A percentile compares a stretch with the other conserved stretches of the same genome.
Evolutionary conservation across 2,797 vertebrate species (phyloP).

Genomic region (Gymnocypris eckloni): DNA sequence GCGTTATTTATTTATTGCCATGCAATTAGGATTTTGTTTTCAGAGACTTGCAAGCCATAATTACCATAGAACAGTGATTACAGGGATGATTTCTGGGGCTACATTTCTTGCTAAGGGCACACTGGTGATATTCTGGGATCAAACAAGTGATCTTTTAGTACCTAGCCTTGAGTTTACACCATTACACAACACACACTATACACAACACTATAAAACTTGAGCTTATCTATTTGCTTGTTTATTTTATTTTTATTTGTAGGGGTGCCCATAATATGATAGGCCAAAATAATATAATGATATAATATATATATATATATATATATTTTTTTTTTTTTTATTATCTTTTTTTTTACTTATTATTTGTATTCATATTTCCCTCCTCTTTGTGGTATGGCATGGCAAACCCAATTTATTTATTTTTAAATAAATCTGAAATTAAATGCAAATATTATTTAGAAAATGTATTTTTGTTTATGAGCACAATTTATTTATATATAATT

Average conservation of each 20-base stretch:
- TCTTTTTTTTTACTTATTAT: too few species aligned
- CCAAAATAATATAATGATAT: too few species aligned
- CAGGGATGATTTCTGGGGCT: not conserved
- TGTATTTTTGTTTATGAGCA: not conserved
- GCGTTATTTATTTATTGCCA: not conserved
- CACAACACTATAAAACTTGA: not conserved
- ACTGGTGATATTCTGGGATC: not conserved
- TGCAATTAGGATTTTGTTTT: not conserved
- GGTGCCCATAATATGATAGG: too few species aligned
- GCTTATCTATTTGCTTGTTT: too few species aligned
- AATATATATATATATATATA: too few species aligned
- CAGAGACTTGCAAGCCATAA: not conserved
- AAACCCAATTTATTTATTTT: not conserved
- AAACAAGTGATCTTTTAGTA: not conserved
- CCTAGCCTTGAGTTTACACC: not conserved
- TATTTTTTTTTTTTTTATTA: too few species aligned
- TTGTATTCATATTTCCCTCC: not conserved
- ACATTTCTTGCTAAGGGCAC: not conserved
- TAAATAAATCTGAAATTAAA: not conserved
- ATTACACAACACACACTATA: not conserved
- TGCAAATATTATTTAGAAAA: not conserved
- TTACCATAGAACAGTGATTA: not conserved
- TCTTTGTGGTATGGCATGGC: not conserved
- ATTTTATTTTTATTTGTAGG: not conserved
- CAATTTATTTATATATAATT: not conserved